Evolutionary conservation across 2,888 invertebrate species (phyloP).

Genomic region (Drosophila birchii): DNA sequence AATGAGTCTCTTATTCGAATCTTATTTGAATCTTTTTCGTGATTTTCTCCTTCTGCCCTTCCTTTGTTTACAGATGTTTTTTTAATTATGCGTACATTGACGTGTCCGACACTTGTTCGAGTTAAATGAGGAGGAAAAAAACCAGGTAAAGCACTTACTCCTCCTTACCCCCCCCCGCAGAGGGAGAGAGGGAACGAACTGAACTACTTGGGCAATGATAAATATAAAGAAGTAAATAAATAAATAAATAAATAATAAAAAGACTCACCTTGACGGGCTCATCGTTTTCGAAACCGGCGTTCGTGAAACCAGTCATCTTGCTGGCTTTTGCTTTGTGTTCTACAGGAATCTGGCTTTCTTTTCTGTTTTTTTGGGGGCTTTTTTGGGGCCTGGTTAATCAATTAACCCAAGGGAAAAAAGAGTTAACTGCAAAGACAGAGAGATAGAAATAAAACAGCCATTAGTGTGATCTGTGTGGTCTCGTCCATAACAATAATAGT

Average conservation of each 20-base stretch:
- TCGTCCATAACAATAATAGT: constrained; percentile 50
- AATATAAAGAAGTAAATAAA: constrained; percentile 10
- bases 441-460: neutral
- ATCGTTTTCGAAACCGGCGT: constrained; percentile 84
- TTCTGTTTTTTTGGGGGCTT: neutral
- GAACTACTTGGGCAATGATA: constrained; percentile 21
- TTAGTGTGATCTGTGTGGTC: constrained; percentile 35
- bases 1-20: constrained; percentile 14
- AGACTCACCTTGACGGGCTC: constrained; percentile 83
- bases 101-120: constrained; percentile 28
- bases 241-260: constrained; percentile 10
- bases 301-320: constrained; percentile 83
- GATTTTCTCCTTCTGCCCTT: constrained; percentile 19
- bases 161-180: neutral
- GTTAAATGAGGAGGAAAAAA: constrained; percentile 22
- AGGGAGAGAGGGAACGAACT: neutral
- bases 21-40: neutral
- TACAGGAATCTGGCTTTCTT: constrained; percentile 1
- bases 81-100: constrained; percentile 44
- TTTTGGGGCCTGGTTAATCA: constrained; percentile 41
- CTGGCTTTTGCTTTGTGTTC: constrained; percentile 41
- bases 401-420: constrained; percentile 34
- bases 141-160: constrained; percentile 19
- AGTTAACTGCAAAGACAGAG: constrained; percentile 34
- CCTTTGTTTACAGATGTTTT: constrained; percentile 32